Evolutionary conservation across 2,888 invertebrate species (phyloP), one percentile per base, ranked within the genome.

Genomic region (Pantelozetes paolii): DNA sequence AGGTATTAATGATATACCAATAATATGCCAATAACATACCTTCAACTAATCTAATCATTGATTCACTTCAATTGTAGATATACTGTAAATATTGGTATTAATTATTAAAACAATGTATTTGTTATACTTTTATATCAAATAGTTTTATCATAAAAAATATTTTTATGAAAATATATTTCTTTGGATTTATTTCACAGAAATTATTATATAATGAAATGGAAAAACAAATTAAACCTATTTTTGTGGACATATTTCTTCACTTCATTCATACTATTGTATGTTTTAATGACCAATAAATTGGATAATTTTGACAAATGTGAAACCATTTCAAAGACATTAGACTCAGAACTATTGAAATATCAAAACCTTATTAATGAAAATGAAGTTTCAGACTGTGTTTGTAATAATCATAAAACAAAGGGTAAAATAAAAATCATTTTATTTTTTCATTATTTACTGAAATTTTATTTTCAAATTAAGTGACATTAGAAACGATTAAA

Each of bases 201-300:
- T n/a, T n/a, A n/a, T n/a, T n/a, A n/a, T n/a, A 36, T 11, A 36
- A 36, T 36, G 36, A 36, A 36, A 18, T 48, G 48, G 57, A 57
- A 64, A 1, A 30, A 64, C 18, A 64, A 64, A n/a, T 5, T 64
- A 26, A 36, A 36, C 18, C 8, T 36, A 36, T 64, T 64, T 64
- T 36, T 64, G 11, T 32, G 32, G 32, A 15, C 36, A 5, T 64
- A 64, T 64, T 64, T 30, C 18, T 36, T 26, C 36, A n/a, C 30
- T 5, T n/a, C 32, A 18, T 64, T 64, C 36, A 8, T 64, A 1
- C n/a, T 64, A 36, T 32, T 36, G 5, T 64, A 1, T n/a, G 11
- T 32, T 64, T 20, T 64, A 36, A 20, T 64, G 36, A 64, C 32
- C 18, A n/a, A 36, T 36, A 64, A 36, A 64, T 36, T 36, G 36